Base-by-base conservation (phyloP, 1,140 invertebrate genomes). In the Bombus waltoni region DNA sequence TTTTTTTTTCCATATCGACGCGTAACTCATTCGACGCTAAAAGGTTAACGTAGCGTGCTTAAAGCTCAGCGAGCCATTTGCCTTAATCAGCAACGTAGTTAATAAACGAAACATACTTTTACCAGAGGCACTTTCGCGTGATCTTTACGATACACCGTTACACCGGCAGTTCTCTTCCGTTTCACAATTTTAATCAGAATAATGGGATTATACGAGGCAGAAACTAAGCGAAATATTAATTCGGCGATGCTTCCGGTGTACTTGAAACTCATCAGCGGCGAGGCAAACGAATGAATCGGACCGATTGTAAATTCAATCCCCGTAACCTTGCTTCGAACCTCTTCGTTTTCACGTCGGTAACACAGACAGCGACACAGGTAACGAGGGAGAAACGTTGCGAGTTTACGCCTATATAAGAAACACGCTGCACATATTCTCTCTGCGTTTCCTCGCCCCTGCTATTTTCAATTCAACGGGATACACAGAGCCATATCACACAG, bases 281-380 rank as follows among this genome's bases (percentile, higher is more conserved):
- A n/a, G 35, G n/a, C 22, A 6, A 35, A 77, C 62, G 57, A 57
- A 83, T 83, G n/a, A 22, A 15, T 32, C 44, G 10, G 2, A 0
- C 18, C 47, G 47, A 53, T 53, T 66, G 57, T n/a, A 44, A 47
- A 75, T 75, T 75, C 18, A 8, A 22, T 53, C 18, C 47, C 47
- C 18, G 18, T 25, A 81, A 35, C 57, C 42, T 75, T 82, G 57
- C 59, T 22, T 15, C 44, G 13, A n/a, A 40, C 59, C 73, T 83
- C 22, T 42, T 77, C 57, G 25, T 83, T 83, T 77, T 35, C 73
- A 22, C 44, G 44, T 35, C 81, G 28, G 28, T 42, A 74, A 70
- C 81, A 57, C 44, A n/a, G 66, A 62, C 59, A 32, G 22, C 47
- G 47, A 53, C 18, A 53, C 47, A 2, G 11, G 0, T 25, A 32